phyloP scores from a whole-genome alignment of 2,888 invertebrate genomes.

The Acanthococcus lagerstroemiae region DNA sequence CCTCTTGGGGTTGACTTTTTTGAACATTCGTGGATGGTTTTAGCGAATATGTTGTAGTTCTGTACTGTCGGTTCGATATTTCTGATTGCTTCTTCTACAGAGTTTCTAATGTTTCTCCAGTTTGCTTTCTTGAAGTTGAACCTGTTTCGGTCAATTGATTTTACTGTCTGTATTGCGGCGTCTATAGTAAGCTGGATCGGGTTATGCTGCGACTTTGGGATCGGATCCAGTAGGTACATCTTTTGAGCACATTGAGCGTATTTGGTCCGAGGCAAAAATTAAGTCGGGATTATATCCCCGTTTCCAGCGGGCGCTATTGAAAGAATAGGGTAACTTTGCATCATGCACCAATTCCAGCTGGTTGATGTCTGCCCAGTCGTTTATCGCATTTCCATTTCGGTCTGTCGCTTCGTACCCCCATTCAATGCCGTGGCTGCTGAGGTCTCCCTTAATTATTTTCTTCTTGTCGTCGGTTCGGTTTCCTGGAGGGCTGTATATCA shows the following conservation, averaged over 20 bases:
- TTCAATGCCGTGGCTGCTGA: conserved; percentile 18
- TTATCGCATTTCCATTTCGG: conserved; percentile 22
- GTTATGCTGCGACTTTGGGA: conserved; percentile 23
- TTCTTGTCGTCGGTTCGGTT: too few species aligned
- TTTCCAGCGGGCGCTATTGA: conserved; percentile 15
- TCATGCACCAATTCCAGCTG: not conserved
- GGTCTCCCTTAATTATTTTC: too few species aligned
- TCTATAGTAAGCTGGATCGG: conserved; percentile 13
- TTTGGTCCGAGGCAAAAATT: conserved; percentile 15
- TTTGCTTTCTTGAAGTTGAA: conserved; percentile 32
- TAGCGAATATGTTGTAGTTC: conserved; percentile 19
- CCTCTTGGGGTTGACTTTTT: too few species aligned
- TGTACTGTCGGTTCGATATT: conserved; percentile 22
- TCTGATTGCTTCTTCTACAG: conserved; percentile 12
- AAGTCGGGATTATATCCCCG: conserved; percentile 9
- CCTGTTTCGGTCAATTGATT: conserved; percentile 1
- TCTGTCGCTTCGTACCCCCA: conserved; percentile 30
- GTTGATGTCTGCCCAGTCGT: conserved; percentile 25
- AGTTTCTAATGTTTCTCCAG: conserved; percentile 26
- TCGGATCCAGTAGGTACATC: conserved; percentile 10
- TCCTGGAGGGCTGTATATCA: conserved; percentile 27
- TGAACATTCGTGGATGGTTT: conserved; percentile 12
- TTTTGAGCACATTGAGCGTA: conserved; percentile 6
- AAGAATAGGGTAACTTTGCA: not conserved
- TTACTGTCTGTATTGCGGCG: conserved; percentile 4